Base-by-base conservation (phyloP, 2,797 vertebrate genomes). In the Eulemur rubriventer region DNA sequence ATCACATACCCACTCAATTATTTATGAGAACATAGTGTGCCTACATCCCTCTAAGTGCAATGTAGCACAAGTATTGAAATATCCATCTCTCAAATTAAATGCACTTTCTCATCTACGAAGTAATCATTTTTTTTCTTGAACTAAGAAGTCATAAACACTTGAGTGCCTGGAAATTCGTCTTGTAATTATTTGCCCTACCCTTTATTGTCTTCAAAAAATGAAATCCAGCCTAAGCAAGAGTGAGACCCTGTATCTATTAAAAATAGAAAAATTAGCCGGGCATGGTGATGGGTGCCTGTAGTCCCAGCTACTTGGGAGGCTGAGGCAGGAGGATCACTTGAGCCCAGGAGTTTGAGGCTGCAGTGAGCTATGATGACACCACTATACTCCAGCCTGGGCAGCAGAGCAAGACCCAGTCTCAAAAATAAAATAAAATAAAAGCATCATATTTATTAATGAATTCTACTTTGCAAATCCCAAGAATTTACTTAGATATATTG, bases 1-100 rank as follows among this genome's bases (percentile, higher is more conserved):
- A 41, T n/a, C 75, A 50, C 46, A 92, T 67, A 22, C 50, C 46
- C 85, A 50, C 50, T 16, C 65, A 80, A 78, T 94, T 93, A 96
- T 90, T 97, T 92, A 91, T 75, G 14, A 35, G 65, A 97, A 91
- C 94, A 65, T 8, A 59, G 88, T 95, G 84, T 96, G 92, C 33
- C 91, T 91, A 69, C 63, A 76, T 94, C 38, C 46, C 55, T 85
- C 33, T 95, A 69, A 96, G 50, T 92, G 7, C 6, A 90, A 0
- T 46, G 28, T 0, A 55, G 57, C 50, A 67, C 65, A 24, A 0
- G 33, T 78, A 63, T 76, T 89, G 55, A 94, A 63, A 86, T 85
- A 82, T 28, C 57, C 43, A 50, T 65, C 14, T 82, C 28, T 88
- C 50, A 75, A 65, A 72, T 80, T 73, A 91, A 97, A 84, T 1